These are phyloP conservation scores for Meteorus cinctellus DNA, from an alignment of 2,888 invertebrate genomes.

Conservation along the genomic window DNA sequence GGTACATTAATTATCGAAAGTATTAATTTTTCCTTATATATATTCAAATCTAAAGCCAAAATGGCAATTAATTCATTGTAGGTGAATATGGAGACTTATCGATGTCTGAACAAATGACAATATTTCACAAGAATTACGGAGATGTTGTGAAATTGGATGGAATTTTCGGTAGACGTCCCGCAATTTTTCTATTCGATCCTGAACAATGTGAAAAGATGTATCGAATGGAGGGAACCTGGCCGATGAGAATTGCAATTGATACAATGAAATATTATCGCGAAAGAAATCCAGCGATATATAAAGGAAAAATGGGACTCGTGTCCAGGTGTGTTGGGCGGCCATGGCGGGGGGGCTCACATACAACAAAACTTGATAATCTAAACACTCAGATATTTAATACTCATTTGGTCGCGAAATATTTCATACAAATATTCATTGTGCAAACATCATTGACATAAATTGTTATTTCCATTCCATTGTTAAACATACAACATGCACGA, in stretches of 20 bases:
- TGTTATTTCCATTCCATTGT: background rate
- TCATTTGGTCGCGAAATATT: too few species aligned
- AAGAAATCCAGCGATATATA: slow-evolving; percentile 70
- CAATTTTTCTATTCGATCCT: slow-evolving; percentile 60
- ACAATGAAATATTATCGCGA: slow-evolving; percentile 70
- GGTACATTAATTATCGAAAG: slow-evolving; percentile 49
- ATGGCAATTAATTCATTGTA: slow-evolving; percentile 33
- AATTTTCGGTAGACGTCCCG: slow-evolving; percentile 57
- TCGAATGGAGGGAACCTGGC: slow-evolving; percentile 74
- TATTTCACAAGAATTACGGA: slow-evolving; percentile 68
- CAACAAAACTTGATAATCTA: background rate
- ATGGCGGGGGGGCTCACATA: background rate
- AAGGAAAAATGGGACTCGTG: slow-evolving; percentile 59
- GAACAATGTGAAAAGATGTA: slow-evolving; percentile 67
- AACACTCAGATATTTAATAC: too few species aligned
- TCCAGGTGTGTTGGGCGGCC: slow-evolving; percentile 57
- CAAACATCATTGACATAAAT: background rate
- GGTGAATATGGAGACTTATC: slow-evolving; percentile 57
- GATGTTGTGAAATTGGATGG: slow-evolving; percentile 73
- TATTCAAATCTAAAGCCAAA: too few species aligned
- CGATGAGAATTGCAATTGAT: slow-evolving; percentile 69
- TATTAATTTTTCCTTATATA: too few species aligned
- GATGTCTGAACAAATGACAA: slow-evolving; percentile 50
- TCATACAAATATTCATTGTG: background rate
- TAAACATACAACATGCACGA: background rate